Evolutionary conservation across 2,888 invertebrate genomes (phyloP).

Genomic region (Pyrocoelia pectoralis): DNA sequence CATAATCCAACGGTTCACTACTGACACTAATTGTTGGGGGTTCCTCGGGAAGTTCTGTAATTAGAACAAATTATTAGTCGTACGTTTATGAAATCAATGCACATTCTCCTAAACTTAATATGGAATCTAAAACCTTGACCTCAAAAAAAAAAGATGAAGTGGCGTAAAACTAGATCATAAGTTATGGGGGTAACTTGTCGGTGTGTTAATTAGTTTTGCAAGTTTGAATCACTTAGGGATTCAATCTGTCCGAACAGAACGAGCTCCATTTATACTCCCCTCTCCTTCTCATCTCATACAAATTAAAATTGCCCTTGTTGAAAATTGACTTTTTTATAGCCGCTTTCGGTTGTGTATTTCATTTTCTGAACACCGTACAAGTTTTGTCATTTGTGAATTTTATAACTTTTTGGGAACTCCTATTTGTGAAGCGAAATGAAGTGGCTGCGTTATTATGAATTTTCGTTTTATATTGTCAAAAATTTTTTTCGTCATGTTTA

Average conservation of each 20-base stretch:
- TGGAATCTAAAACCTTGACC: not conserved
- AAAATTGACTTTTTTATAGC: constrained; percentile 9
- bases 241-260: not conserved
- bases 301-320: constrained; percentile 8
- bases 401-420: constrained; percentile 16
- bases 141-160: not conserved
- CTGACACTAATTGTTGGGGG: constrained; percentile 75
- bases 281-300: not conserved
- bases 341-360: constrained; percentile 11
- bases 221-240: constrained; percentile 6
- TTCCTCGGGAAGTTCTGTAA: constrained; percentile 73
- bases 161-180: not conserved
- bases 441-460: constrained; percentile 11
- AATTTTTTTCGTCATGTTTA: not conserved
- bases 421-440: constrained; percentile 19
- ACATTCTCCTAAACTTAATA: not conserved
- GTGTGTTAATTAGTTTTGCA: constrained; percentile 4
- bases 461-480: constrained; percentile 5
- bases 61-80: constrained; percentile 19
- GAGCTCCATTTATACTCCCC: not conserved
- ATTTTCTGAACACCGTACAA: constrained; percentile 9
- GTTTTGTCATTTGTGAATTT: constrained; percentile 21
- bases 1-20: constrained; percentile 77
- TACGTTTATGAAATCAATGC: not conserved
- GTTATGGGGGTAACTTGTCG: not conserved